Percentiles rank a stretch among this genome's conserved stretches.
phyloP scores from a whole-genome alignment of 2,888 invertebrate species.

The Eumacrocentrus americanus region DNA sequence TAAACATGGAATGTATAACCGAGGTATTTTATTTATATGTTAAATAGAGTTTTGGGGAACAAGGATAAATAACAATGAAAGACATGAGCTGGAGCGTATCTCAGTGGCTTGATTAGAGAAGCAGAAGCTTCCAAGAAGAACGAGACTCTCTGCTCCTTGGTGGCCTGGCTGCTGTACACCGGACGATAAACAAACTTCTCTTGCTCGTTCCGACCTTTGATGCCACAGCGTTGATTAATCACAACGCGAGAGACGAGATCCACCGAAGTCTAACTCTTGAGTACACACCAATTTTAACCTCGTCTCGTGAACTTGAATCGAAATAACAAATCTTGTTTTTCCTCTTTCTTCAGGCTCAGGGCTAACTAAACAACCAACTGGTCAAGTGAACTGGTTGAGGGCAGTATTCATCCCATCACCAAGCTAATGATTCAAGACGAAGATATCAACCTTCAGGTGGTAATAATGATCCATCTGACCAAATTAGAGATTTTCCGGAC shows the following conservation, averaged over 20 bases:
- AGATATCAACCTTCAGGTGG: no score
- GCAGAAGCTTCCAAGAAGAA: constrained; percentile 47
- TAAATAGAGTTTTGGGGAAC: no score
- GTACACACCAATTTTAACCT: constrained; percentile 7
- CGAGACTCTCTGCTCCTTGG: constrained; percentile 35
- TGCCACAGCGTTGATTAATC: constrained; percentile 58
- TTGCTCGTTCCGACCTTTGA: constrained; percentile 53
- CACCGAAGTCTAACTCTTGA: constrained; percentile 41
- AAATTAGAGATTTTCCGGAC: constrained; percentile 13
- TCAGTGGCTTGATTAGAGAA: constrained; percentile 47
- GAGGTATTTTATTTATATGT: no score
- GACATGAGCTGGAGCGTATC: constrained; percentile 43
- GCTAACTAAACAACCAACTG: no score
- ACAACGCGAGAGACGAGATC: constrained; percentile 47
- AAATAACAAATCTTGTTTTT: neutral
- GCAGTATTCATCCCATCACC: no score
- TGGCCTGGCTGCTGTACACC: constrained; percentile 23
- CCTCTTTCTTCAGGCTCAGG: no score
- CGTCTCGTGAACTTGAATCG: constrained; percentile 10
- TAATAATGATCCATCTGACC: neutral
- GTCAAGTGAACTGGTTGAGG: no score
- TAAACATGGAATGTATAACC: no score
- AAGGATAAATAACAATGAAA: no score
- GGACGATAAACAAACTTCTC: constrained; percentile 56
- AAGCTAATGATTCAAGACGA: no score